A percentile compares a stretch with the other conserved stretches of the same genome.
These are phyloP conservation scores for Delphinapterus leucas DNA, from an alignment of 2,113 vertebrate genomes.

Conservation along the genomic window DNA sequence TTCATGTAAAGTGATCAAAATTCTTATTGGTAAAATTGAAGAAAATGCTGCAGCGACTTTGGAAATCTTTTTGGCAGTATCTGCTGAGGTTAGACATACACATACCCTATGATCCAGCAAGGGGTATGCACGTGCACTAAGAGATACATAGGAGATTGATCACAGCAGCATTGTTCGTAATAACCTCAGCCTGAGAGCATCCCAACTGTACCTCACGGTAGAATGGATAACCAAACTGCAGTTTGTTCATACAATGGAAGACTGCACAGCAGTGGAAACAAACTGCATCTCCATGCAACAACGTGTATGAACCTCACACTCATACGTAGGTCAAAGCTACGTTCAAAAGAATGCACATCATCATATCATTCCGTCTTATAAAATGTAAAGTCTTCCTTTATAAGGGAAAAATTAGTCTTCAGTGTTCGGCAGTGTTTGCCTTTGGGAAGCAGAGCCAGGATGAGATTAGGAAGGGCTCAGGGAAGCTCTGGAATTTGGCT, in stretches of 20 bases:
- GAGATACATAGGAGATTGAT: fast-evolving
- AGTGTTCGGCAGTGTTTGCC: neutral
- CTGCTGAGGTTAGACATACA: neutral
- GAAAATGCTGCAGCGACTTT: neutral
- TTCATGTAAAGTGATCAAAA: neutral
- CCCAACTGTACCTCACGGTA: fast-evolving
- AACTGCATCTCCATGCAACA: neutral
- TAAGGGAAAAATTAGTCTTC: neutral
- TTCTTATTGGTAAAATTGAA: neutral
- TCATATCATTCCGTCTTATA: fast-evolving
- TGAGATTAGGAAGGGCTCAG: neutral
- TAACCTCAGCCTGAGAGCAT: neutral
- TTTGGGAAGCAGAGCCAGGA: neutral
- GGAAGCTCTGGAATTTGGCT: neutral
- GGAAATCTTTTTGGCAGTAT: neutral
- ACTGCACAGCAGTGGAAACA: too few relatives aligned
- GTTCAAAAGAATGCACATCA: fast-evolving
- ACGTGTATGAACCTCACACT: neutral
- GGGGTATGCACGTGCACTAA: fast-evolving
- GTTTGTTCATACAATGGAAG: neutral
- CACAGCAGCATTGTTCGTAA: fast-evolving
- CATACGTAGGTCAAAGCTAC: neutral
- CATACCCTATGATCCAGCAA: too few relatives aligned
- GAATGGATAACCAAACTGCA: too few relatives aligned
- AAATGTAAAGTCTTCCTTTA: neutral